Conservation (phyloP, 1,140 invertebrate species). For the Ooceraea biroi region DNA sequence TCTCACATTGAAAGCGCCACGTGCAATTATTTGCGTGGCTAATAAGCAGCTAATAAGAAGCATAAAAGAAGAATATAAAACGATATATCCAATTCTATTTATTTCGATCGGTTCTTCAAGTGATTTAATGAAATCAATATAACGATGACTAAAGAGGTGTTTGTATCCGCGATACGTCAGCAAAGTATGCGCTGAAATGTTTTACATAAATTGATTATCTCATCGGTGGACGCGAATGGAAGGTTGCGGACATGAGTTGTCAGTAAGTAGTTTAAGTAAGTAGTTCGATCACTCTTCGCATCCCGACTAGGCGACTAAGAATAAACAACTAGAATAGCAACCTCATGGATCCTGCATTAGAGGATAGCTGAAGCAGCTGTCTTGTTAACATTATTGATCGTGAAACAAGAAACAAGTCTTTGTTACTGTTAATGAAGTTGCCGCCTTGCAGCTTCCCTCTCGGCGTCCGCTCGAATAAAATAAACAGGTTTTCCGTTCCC, state of each 20-base stretch:
- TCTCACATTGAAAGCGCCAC: neutral
- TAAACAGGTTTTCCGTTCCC: neutral
- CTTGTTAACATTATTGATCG: slow-evolving; percentile 71
- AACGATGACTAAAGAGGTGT: neutral
- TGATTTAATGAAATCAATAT: neutral
- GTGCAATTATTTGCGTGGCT: neutral
- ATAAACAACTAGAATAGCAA: slow-evolving; percentile 62
- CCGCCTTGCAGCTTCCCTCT: neutral
- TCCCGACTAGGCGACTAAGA: slow-evolving; percentile 47
- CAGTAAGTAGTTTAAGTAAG: slow-evolving; percentile 52
- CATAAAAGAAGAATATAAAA: neutral
- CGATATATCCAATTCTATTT: neutral
- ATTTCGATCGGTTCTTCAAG: neutral
- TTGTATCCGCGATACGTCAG: slow-evolving; percentile 3
- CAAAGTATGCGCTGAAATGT: slow-evolving; percentile 33
- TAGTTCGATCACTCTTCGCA: slow-evolving; percentile 58
- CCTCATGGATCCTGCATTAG: slow-evolving; percentile 23
- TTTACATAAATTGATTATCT: slow-evolving; percentile 58
- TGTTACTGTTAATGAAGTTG: slow-evolving; percentile 72
- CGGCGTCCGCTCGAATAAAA: neutral
- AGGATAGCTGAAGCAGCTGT: neutral
- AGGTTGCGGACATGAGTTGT: slow-evolving; percentile 5
- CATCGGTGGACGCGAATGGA: slow-evolving; percentile 3
- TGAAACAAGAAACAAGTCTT: slow-evolving; percentile 44
- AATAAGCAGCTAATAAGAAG: neutral